Base-by-base conservation (phyloP, 2,888 invertebrate species). In the Stegophylla sp. region DNA sequence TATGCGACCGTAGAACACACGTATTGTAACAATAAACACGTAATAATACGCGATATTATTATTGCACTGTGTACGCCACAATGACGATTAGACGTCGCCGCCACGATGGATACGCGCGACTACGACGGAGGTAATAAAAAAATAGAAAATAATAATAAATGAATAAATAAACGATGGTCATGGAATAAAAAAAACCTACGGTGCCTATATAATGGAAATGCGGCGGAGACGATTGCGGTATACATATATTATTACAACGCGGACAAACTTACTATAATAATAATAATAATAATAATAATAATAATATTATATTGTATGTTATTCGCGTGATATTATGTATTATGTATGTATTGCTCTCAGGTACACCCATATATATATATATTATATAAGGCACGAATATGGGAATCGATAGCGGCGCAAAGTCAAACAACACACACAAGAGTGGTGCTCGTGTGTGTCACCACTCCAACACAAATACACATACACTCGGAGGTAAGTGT, bases 391-490 rank as follows among this genome's bases (percentile, higher is more conserved):
- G 13, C 5, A 20, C 10, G 34, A n/a, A 20, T 17, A n/a, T n/a
- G n/a, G 51, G 15, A 71, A 71, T 71, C 69, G 69, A 71, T 71
- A 71, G 51, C 34, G n/a, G 69, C 34, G 26, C 28, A 71, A 71
- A 71, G 69, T 71, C 69, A 71, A 71, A 53, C 69, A 71, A 51
- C 28, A 71, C 43, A 7, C 43, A 7, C 43, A 7, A 4, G n/a
- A n/a, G n/a, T n/a, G n/a, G n/a, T n/a, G n/a, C n/a, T n/a, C n/a
- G n/a, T n/a, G n/a, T n/a, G n/a, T n/a, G n/a, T n/a, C n/a, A n/a
- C n/a, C 20, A 43, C 43, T 7, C 43, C 28, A 23, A n/a, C 51
- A 51, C 43, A 66, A 20, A 23, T 43, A 17, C 15, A 26, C 13
- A 1, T 20, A 3, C 13, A 1, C 13, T 17, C 3, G 28, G n/a